Percentiles rank a stretch among this genome's conserved stretches.
Conservation (phyloP, 1,140 invertebrate genomes). For the Formica exsecta region DNA sequence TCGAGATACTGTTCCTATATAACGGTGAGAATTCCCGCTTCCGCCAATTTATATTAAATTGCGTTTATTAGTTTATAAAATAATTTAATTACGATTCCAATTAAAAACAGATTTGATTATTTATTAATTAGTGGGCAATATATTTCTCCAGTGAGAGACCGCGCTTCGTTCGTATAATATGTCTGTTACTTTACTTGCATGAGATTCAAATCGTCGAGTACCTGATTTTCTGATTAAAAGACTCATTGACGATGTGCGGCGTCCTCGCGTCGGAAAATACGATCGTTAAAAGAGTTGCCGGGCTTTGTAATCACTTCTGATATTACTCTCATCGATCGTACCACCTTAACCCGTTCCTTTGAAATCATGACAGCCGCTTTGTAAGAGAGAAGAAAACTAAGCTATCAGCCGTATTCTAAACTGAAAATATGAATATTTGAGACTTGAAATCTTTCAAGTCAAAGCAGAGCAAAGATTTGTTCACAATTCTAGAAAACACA, state of each 20-base stretch:
- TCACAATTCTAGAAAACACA: background rate
- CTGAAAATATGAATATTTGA: conserved; percentile 2
- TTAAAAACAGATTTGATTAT: conserved; percentile 25
- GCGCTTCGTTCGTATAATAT: conserved; percentile 5
- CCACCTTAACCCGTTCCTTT: conserved; percentile 23
- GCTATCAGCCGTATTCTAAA: background rate
- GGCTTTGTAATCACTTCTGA: conserved; percentile 62
- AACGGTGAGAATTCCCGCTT: background rate
- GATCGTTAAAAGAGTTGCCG: conserved; percentile 37
- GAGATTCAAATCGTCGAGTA: conserved; percentile 11
- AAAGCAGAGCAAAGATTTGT: background rate
- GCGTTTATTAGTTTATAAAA: background rate
- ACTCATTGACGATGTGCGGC: conserved; percentile 23
- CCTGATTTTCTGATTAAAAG: conserved; percentile 54
- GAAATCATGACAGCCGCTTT: conserved; percentile 43
- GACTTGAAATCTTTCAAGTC: background rate
- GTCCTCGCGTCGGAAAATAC: conserved; percentile 31
- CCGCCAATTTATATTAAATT: background rate
- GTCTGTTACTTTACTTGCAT: conserved; percentile 28
- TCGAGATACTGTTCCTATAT: background rate
- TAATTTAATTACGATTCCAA: conserved; percentile 41
- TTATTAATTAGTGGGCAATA: conserved; percentile 13
- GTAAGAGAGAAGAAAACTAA: background rate
- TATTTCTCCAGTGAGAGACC: background rate
- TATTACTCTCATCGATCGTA: conserved; percentile 64